These are phyloP conservation scores for Venturia canescens DNA, from an alignment of 1,140 invertebrate species.

Conservation along the genomic window DNA sequence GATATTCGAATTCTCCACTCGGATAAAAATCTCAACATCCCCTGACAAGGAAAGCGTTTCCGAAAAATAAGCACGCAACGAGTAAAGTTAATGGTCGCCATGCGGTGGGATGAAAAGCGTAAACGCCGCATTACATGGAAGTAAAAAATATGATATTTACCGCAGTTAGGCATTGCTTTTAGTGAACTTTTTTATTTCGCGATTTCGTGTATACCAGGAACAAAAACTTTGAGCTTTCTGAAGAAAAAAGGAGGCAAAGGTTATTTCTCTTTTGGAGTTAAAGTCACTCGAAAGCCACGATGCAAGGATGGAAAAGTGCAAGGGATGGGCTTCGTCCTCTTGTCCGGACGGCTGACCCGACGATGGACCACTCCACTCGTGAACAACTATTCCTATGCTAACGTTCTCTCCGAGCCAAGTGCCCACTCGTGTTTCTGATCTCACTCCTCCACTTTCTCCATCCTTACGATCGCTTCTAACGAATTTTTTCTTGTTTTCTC, in stretches of 20 bases:
- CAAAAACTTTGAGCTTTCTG: slow-evolving; percentile 26
- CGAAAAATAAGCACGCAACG: too few relatives aligned
- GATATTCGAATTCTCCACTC: too few relatives aligned
- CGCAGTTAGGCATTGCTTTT: not conserved
- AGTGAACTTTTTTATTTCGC: slow-evolving; percentile 15
- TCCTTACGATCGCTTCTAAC: not conserved
- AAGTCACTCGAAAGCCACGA: slow-evolving; percentile 29
- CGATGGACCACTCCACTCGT: slow-evolving; percentile 72
- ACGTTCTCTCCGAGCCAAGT: slow-evolving; percentile 69
- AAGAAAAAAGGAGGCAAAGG: not conserved
- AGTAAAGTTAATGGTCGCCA: too few relatives aligned
- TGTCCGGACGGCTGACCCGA: slow-evolving; percentile 71
- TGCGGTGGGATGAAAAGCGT: not conserved
- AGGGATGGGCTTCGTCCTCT: slow-evolving; percentile 54
- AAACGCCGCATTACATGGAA: too few relatives aligned
- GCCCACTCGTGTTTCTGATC: slow-evolving; percentile 62
- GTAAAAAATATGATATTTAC: too few relatives aligned
- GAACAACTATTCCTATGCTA: slow-evolving; percentile 74
- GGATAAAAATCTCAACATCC: too few relatives aligned
- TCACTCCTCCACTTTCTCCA: slow-evolving; percentile 45
- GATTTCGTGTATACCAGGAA: not conserved
- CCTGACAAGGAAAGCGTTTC: too few relatives aligned
- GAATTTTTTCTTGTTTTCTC: not conserved
- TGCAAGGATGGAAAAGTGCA: not conserved
- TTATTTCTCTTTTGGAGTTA: not conserved